Conservation (phyloP, 2,888 invertebrate genomes). For the Dendrolimus pini region DNA sequence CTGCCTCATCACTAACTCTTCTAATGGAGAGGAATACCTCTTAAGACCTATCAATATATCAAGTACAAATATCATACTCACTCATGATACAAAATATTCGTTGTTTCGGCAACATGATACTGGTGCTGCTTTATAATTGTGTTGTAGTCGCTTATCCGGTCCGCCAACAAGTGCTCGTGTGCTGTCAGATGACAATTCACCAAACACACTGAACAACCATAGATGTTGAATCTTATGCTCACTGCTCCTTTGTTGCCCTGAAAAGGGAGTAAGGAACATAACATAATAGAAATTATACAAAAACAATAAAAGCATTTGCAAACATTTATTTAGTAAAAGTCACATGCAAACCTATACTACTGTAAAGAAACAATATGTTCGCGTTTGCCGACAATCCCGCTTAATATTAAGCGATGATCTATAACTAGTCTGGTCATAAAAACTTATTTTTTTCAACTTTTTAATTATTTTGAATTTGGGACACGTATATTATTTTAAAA, state of each 20-base stretch:
- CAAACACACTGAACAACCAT: conserved; percentile 91
- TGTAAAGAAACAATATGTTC: neutral
- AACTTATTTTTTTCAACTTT: too few relatives aligned
- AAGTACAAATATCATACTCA: conserved; percentile 59
- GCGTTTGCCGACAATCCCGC: too few relatives aligned
- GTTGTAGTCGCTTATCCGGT: conserved; percentile 91
- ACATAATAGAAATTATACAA: neutral
- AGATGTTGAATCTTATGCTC: conserved; percentile 89
- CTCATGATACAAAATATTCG: conserved; percentile 94
- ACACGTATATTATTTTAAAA: too few relatives aligned
- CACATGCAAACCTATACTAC: neutral
- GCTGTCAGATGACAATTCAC: conserved; percentile 95
- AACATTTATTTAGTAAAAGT: neutral
- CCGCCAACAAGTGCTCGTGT: conserved; percentile 89
- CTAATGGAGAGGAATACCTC: too few relatives aligned
- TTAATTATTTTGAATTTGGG: too few relatives aligned
- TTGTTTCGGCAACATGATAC: conserved; percentile 86
- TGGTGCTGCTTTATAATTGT: conserved; percentile 89
- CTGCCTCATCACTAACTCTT: too few relatives aligned
- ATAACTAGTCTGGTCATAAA: too few relatives aligned
- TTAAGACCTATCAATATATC: too few relatives aligned
- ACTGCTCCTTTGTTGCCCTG: conserved; percentile 98
- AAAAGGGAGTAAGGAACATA: conserved; percentile 23
- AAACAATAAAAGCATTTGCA: conserved; percentile 1
- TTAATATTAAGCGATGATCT: too few relatives aligned